A percentile compares a stretch with the other conserved stretches of the same genome.
Conservation (phyloP, 2,113 vertebrate species). For the Bos taurus region DNA sequence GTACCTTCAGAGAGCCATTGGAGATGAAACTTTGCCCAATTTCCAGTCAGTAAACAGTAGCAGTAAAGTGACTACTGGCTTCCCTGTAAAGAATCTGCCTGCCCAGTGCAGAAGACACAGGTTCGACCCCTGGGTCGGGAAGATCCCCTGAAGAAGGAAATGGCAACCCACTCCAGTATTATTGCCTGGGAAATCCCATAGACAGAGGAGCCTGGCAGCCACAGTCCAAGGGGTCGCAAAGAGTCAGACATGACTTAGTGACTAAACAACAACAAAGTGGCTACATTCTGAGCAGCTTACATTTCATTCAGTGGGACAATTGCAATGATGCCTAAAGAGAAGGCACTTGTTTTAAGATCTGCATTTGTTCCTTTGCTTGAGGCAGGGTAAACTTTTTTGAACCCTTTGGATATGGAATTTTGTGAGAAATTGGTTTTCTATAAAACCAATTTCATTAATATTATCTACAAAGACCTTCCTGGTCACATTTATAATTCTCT, state of each 20-base stretch:
- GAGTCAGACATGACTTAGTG: neutral
- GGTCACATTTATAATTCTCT: neutral
- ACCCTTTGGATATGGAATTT: neutral
- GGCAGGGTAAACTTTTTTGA: neutral
- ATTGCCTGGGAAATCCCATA: neutral
- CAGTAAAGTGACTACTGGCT: neutral
- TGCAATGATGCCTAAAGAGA: neutral
- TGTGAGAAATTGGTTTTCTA: neutral
- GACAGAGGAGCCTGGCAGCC: neutral
- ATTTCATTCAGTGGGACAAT: neutral
- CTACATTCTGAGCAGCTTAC: neutral
- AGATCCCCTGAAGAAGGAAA: neutral
- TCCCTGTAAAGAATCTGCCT: neutral
- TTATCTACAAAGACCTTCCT: neutral
- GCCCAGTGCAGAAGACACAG: neutral
- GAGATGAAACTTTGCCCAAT: neutral
- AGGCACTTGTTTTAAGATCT: neutral
- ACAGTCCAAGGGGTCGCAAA: neutral
- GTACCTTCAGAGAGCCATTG: neutral
- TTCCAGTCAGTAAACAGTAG: neutral
- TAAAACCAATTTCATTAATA: neutral
- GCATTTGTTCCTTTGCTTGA: neutral
- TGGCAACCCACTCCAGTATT: neutral
- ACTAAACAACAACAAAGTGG: neutral
- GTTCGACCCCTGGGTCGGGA: neutral